These are phyloP conservation scores for Lucinisca nassula DNA, from an alignment of 2,888 invertebrate genomes.

Conservation along the genomic window DNA sequence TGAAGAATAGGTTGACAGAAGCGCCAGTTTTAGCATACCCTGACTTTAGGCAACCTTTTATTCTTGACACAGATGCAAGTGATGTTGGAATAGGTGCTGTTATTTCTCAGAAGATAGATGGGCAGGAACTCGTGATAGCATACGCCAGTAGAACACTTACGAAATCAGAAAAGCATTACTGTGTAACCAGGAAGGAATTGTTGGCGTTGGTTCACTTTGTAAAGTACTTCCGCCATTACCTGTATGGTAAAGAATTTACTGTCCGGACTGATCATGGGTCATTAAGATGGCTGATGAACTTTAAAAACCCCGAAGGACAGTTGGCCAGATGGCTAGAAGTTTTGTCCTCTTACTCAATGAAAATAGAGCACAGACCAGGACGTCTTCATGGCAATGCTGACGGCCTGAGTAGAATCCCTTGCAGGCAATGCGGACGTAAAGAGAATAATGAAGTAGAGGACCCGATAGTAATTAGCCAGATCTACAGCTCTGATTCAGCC, in stretches of 20 bases:
- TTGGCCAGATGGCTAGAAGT: slow-evolving; percentile 52
- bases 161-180: slow-evolving; percentile 20
- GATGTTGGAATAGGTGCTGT: neutral
- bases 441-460: neutral
- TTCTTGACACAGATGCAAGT: neutral
- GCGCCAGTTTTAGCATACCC: neutral
- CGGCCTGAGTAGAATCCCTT: slow-evolving; percentile 43
- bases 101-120: neutral
- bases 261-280: slow-evolving; percentile 60
- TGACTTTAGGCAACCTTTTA: neutral
- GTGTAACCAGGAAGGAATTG: slow-evolving; percentile 56
- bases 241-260: slow-evolving; percentile 46
- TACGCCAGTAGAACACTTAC: neutral
- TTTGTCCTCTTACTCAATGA: slow-evolving; percentile 39
- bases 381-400: slow-evolving; percentile 57
- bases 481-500: neutral
- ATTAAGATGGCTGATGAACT: slow-evolving; percentile 50
- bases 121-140: neutral
- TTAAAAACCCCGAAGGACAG: slow-evolving; percentile 21
- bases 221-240: slow-evolving; percentile 56
- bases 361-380: slow-evolving; percentile 51
- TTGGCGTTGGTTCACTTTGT: neutral
- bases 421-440: neutral
- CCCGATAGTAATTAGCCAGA: neutral
- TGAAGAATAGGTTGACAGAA: slow-evolving; percentile 4